Conservation (phyloP, 2,888 invertebrate genomes). For the Fragum sueziense region DNA sequence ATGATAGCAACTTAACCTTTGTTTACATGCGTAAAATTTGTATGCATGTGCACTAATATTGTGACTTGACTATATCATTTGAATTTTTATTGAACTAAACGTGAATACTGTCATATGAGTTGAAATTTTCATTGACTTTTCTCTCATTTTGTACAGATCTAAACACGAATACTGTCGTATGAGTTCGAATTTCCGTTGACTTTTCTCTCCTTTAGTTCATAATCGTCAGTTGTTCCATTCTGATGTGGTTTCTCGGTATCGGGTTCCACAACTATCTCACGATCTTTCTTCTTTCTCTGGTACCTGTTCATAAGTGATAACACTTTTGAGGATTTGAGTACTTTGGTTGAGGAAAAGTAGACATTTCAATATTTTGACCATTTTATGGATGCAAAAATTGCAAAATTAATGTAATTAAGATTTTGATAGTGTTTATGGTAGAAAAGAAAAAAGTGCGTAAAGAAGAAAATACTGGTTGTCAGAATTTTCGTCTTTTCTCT, state of each 20-base stretch:
- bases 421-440: too few relatives aligned
- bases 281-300: conserved; percentile 25
- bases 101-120: neutral
- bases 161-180: conserved; percentile 2
- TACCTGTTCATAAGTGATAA: neutral
- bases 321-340: too few relatives aligned
- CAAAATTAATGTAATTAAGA: too few relatives aligned
- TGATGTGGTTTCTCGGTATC: neutral
- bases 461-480: too few relatives aligned
- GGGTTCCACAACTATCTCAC: neutral
- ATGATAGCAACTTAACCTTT: too few relatives aligned
- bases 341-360: too few relatives aligned
- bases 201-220: neutral
- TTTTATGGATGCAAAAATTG: too few relatives aligned
- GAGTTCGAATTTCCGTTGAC: neutral
- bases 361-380: too few relatives aligned
- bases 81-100: neutral
- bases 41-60: too few relatives aligned
- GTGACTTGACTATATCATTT: too few relatives aligned
- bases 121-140: neutral
- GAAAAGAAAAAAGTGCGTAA: too few relatives aligned
- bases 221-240: conserved; percentile 7
- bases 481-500: too few relatives aligned
- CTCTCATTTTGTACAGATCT: neutral
- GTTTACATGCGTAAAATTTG: neutral